Evolutionary conservation across 2,888 invertebrate genomes (phyloP).

Genomic region (Polydrusus pterygomalis): DNA sequence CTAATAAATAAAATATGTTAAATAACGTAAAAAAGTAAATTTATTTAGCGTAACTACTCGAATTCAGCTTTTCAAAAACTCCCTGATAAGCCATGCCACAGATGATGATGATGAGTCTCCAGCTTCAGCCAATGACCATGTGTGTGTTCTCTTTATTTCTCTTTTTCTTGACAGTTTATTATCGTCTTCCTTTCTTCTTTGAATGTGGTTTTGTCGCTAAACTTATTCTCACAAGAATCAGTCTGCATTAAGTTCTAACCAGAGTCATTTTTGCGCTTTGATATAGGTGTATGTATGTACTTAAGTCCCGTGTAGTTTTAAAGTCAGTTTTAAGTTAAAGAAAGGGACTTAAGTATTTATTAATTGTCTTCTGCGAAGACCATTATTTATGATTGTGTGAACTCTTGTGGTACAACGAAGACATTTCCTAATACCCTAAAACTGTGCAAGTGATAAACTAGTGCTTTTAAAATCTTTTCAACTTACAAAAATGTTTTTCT

Average conservation of each 20-base stretch:
- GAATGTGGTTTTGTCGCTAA: constrained; percentile 38
- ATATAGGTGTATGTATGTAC: constrained; percentile 1
- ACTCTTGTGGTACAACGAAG: background rate
- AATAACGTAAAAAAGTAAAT: too few species aligned
- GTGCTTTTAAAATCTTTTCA: background rate
- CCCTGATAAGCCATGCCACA: constrained; percentile 42
- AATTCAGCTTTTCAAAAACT: constrained; percentile 33
- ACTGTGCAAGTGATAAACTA: background rate
- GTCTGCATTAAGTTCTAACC: constrained; percentile 27
- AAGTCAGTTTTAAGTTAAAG: background rate
- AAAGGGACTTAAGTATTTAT: background rate
- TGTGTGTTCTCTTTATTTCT: constrained; percentile 49
- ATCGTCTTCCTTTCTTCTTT: constrained; percentile 43
- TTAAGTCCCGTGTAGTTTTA: constrained; percentile 7
- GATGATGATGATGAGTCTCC: constrained; percentile 36
- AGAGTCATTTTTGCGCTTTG: constrained; percentile 17
- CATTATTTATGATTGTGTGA: background rate
- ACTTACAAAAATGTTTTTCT: background rate
- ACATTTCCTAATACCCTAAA: background rate
- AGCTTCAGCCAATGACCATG: constrained; percentile 32
- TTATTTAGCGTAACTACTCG: too few species aligned
- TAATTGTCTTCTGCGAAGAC: constrained; percentile 5
- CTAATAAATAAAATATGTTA: too few species aligned
- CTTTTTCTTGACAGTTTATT: constrained; percentile 41
- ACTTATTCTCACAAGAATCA: constrained; percentile 5